phyloP scores from a whole-genome alignment of 2,888 invertebrate species.

The Erpobdella octoculata region DNA sequence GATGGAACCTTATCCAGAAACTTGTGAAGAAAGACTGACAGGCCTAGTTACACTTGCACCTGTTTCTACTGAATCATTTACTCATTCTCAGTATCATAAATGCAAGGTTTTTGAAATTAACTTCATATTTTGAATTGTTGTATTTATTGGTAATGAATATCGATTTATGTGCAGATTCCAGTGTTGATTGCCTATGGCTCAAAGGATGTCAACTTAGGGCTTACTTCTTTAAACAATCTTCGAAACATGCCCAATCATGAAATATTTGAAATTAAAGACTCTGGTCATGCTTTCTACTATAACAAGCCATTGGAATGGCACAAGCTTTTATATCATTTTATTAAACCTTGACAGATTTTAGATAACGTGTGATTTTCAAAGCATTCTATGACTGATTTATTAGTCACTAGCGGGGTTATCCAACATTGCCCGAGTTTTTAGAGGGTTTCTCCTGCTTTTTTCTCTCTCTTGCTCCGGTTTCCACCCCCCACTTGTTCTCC shows the following conservation, averaged over 20 bases:
- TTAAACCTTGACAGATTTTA: slow-evolving; percentile 29
- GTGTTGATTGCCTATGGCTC: slow-evolving; percentile 54
- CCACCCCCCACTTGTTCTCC: too few species aligned
- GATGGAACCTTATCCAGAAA: slow-evolving; percentile 44
- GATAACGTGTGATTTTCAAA: too few species aligned
- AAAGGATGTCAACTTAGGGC: slow-evolving; percentile 50
- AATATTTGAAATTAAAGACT: slow-evolving; percentile 47
- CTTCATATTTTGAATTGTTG: not conserved
- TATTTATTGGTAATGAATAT: not conserved
- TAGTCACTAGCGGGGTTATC: too few species aligned
- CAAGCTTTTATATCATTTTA: slow-evolving; percentile 51
- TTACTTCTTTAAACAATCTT: slow-evolving; percentile 45
- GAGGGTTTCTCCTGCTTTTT: too few species aligned
- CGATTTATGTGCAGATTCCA: slow-evolving; percentile 47
- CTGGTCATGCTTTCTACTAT: slow-evolving; percentile 54
- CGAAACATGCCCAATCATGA: slow-evolving; percentile 49
- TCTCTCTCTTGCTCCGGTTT: too few species aligned
- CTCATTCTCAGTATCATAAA: slow-evolving; percentile 37
- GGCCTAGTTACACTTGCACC: slow-evolving; percentile 54
- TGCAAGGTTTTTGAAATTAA: slow-evolving; percentile 38
- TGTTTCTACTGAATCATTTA: slow-evolving; percentile 43
- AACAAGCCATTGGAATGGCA: slow-evolving; percentile 53
- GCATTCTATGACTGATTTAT: too few species aligned
- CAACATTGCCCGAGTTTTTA: too few species aligned
- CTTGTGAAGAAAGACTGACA: slow-evolving; percentile 38